Base-by-base conservation (phyloP, 1,140 invertebrate genomes). In the Zaprionus tsacasi region DNA sequence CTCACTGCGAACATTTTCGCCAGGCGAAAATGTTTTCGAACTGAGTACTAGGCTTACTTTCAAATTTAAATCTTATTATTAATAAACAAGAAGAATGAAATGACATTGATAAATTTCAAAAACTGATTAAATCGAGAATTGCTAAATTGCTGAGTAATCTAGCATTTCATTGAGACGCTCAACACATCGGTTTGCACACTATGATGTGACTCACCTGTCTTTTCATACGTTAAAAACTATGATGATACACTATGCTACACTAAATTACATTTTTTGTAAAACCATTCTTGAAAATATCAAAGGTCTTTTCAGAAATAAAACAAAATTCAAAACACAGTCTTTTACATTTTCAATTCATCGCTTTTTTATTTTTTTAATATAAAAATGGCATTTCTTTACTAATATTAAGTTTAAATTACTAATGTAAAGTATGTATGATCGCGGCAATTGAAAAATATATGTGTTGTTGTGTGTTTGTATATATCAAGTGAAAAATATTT, bases 331-430 rank as follows among this genome's bases (percentile, higher is more conserved):
- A 30, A 30, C 6, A 30, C 27, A 30, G 27, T 3, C 27, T 30
- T 43, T 64, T 66, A 38, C 36, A 58, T 81, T 76, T 85, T 85
- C 76, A 82, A 79, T 82, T 88, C 69, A 76, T 76, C 73, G 73
- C 60, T 75, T 87, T 88, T 73, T 74, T 48, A 57, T 78, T 89
- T 88, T 88, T 89, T 88, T 88, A 89, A 88, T 88, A 88, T 88
- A 88, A 88, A 88, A 88, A 88, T 88, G 85, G 85, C 85, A 88
- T 88, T 88, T 88, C 83, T 88, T 88, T 89, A 83, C 85, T 88
- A 88, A 88, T 83, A 85, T 89, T 88, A 88, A 73, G 78, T 85
- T 89, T 88, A 88, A 88, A 88, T 88, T 89, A 89, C 85, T 88
- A 89, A 89, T 83, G 67, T 89, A 88, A 89, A 88, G 74, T 88